A percentile compares a stretch with the other conserved stretches of the same genome.
Conservation (phyloP, 2,888 invertebrate genomes). For the Parapristionchus giblindavisi region DNA sequence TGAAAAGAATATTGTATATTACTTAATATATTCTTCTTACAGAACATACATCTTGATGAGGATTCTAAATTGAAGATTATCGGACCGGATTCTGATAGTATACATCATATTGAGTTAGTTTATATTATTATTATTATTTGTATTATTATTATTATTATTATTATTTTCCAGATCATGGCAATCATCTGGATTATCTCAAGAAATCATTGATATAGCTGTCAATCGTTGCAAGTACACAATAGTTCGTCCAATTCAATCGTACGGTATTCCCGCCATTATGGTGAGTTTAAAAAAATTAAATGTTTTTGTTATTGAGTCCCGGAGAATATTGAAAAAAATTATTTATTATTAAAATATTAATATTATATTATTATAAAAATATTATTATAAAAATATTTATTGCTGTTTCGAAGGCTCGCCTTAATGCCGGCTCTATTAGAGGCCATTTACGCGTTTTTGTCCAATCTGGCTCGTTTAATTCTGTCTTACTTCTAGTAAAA, state of each 20-base stretch:
- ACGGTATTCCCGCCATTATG: conserved; percentile 24
- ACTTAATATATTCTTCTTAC: background rate
- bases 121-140: background rate
- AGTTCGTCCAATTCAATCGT: conserved; percentile 29
- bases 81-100: background rate
- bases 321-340: too few species aligned
- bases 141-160: background rate
- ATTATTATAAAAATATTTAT: too few species aligned
- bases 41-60: conserved; percentile 15
- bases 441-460: background rate
- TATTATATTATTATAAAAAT: too few species aligned
- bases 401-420: too few species aligned
- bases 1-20: background rate
- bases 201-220: conserved; percentile 40
- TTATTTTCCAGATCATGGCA: conserved; percentile 48
- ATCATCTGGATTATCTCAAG: conserved; percentile 45
- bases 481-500: too few species aligned
- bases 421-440: too few species aligned
- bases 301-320: too few species aligned
- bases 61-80: conserved; percentile 25
- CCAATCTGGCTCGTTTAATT: too few species aligned
- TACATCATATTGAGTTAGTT: conserved; percentile 8
- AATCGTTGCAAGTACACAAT: conserved; percentile 33
- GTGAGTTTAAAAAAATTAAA: background rate
- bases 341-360: too few species aligned